phyloP scores from a whole-genome alignment of 2,888 invertebrate species.

The Trachelus stipa region DNA sequence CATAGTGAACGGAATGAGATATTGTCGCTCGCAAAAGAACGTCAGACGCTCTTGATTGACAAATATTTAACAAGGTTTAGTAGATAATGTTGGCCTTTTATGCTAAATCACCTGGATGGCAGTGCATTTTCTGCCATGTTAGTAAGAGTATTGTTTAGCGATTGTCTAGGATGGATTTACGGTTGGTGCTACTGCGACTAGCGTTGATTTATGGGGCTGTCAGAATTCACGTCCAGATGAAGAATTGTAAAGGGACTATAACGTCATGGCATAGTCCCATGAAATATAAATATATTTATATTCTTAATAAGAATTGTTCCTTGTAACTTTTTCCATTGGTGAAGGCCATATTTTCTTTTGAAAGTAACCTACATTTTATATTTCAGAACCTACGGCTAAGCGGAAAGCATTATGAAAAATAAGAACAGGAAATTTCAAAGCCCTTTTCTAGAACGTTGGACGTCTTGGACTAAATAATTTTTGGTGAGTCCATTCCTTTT shows the following conservation, averaged over 20 bases:
- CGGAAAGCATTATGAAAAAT: no score
- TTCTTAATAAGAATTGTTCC: not conserved
- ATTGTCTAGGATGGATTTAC: not conserved
- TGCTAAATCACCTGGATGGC: not conserved
- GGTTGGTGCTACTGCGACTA: not conserved
- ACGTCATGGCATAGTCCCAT: not conserved
- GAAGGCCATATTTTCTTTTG: not conserved
- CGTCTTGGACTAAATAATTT: no score
- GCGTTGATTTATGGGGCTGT: not conserved
- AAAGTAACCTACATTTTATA: not conserved
- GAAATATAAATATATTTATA: not conserved
- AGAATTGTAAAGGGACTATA: not conserved
- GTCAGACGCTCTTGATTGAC: not conserved
- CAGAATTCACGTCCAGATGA: not conserved
- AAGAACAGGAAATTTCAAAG: no score
- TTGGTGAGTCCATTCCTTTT: no score
- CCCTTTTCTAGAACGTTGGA: no score
- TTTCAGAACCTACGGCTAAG: no score
- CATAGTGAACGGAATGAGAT: not conserved
- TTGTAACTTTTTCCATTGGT: not conserved
- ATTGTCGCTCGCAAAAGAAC: not conserved
- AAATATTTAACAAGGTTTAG: not conserved
- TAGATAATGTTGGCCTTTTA: not conserved
- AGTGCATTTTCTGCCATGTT: not conserved
- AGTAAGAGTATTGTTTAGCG: not conserved